Conservation (phyloP, 2,113 vertebrate genomes). For the Notarius quadriscutis region DNA sequence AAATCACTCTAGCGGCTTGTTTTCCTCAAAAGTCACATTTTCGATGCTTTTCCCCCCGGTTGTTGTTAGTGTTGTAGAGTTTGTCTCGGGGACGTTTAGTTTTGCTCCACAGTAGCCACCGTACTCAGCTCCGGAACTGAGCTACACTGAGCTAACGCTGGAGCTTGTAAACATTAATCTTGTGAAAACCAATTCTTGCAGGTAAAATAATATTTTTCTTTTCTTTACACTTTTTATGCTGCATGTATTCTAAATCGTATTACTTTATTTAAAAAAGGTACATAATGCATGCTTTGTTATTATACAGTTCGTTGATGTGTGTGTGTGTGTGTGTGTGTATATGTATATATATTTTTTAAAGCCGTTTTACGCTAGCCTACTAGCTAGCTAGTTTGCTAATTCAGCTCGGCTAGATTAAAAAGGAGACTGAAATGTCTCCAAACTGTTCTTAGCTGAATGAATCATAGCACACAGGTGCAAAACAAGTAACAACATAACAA, state of each 20-base stretch:
- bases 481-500: too few relatives aligned
- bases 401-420: neutral
- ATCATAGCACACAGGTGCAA: too few relatives aligned
- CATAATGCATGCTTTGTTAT: neutral
- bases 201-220: constrained; percentile 62
- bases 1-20: constrained; percentile 61
- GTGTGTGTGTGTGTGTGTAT: too few relatives aligned
- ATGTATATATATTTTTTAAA: neutral
- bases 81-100: constrained; percentile 64
- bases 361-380: constrained; percentile 1
- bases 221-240: neutral
- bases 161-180: constrained; percentile 74
- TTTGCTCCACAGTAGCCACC: constrained; percentile 65
- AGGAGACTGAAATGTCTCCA: too few relatives aligned
- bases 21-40: neutral
- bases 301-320: neutral
- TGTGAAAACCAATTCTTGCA: constrained; percentile 67
- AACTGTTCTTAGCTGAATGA: neutral
- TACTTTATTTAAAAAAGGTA: neutral
- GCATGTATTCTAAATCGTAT: neutral
- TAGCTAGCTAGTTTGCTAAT: constrained; percentile 14
- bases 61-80: constrained; percentile 39
- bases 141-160: constrained; percentile 61
- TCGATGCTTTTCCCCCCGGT: neutral
- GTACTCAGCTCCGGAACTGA: constrained; percentile 65